Base-by-base conservation (phyloP, 1,140 invertebrate genomes). In the Riptortus pedestris region DNA sequence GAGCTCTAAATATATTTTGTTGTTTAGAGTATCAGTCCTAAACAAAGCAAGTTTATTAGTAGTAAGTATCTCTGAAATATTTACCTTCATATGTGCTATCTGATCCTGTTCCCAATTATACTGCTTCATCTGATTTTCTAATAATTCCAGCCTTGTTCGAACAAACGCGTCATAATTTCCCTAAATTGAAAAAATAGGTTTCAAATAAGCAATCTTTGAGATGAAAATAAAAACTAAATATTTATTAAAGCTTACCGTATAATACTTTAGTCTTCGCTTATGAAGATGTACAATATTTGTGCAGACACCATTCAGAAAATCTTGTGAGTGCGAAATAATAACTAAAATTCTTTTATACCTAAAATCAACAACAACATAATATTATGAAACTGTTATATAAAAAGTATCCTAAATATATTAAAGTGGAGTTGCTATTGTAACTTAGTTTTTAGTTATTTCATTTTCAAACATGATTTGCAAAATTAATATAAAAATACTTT, bases 51-150 rank as follows among this genome's bases (percentile, higher is more conserved):
- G n/a, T 38, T 38, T 14, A 38, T 38, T 38, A 38, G 31, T 38
- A 38, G 31, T 38, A 38, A 7, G 14, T 38, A 38, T 5, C 14
- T 7, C 14, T 7, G 14, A 38, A 38, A 38, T 38, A 38, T 38
- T 14, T 73, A 90, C 87, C 82, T 98, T 99, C 96, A 99, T 99
- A 72, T 99, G 91, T 65, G 93, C 81, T 60, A 99, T 98, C 78
- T 99, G 96, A 78, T 97, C 94, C 75, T 99, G 97, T 77, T 99
- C 96, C 96, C 96, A 99, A 70, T 98, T 94, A 74, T 98, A 99
- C 69, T 95, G 91, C 74, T 99, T 99, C 80, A 90, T 92, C 78
- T 99, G 96, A 78, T 99, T 99, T 75, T 99, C 96, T 62, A 98
- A 78, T 66, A 97, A 78, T 76, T 99, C 97, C 79, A 91, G 80